Evolutionary conservation across 2,797 vertebrate genomes (phyloP).

Genomic region (Sebastes kiyomatsui): DNA sequence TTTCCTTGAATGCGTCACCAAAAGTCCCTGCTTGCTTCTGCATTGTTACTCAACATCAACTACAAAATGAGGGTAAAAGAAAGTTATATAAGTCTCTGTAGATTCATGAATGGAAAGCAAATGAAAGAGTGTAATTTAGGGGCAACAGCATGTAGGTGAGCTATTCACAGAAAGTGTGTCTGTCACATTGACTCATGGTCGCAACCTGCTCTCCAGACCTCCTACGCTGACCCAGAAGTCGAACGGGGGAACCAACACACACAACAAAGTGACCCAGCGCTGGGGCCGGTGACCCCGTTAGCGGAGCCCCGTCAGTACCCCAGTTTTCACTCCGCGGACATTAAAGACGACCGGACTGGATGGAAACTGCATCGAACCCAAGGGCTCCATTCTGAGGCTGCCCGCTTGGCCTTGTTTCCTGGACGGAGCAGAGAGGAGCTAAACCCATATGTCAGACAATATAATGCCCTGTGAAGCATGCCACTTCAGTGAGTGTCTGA

Average conservation of each 20-base stretch:
- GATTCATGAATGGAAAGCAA: background rate
- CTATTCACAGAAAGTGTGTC: slow-evolving; percentile 38
- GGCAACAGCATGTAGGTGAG: background rate
- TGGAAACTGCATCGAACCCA: slow-evolving; percentile 62
- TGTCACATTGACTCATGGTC: slow-evolving; percentile 11
- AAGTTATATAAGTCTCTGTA: background rate
- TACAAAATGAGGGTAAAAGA: background rate
- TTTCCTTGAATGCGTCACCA: background rate
- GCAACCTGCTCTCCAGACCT: slow-evolving; percentile 23
- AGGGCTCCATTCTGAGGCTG: slow-evolving; percentile 59
- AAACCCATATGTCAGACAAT: slow-evolving; percentile 82
- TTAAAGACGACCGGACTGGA: slow-evolving; percentile 60
- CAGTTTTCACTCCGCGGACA: slow-evolving; percentile 58
- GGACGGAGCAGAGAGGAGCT: slow-evolving; percentile 66
- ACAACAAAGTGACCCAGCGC: slow-evolving; percentile 51
- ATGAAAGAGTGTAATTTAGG: background rate
- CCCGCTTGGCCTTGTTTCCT: slow-evolving; percentile 70
- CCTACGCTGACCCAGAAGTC: slow-evolving; percentile 55
- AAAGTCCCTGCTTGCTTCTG: background rate
- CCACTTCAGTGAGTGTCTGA: slow-evolving; percentile 71
- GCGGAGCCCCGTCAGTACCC: slow-evolving; percentile 45
- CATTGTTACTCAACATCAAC: background rate
- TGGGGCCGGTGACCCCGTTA: slow-evolving; percentile 60
- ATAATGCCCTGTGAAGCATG: slow-evolving; percentile 76
- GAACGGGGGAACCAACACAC: slow-evolving; percentile 5